Conservation (phyloP, 2,113 vertebrate genomes). For the Rostratula benghalensis region DNA sequence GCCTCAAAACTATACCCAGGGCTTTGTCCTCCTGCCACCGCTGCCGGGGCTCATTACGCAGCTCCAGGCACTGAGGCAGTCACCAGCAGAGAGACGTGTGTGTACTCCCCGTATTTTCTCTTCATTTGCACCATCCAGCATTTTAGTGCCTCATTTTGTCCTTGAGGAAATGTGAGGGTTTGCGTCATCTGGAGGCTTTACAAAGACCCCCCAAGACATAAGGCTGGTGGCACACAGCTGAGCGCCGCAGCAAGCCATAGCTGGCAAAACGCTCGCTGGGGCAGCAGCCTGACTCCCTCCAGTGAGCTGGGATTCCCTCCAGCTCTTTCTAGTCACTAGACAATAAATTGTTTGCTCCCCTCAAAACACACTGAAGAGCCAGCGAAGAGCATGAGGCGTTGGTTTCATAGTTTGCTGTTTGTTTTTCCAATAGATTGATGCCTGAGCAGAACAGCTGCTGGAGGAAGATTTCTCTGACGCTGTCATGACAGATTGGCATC, state of each 20-base stretch:
- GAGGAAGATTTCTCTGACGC: neutral
- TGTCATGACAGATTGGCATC: neutral
- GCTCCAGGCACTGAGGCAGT: accelerated
- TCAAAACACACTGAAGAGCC: neutral
- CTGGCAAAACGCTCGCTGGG: neutral
- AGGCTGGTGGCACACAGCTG: neutral
- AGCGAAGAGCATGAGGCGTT: neutral
- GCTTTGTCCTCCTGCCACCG: neutral
- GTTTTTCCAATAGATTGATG: neutral
- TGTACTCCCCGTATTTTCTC: neutral
- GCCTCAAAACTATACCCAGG: neutral
- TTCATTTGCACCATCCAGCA: neutral
- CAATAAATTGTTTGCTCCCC: neutral
- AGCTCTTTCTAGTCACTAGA: neutral
- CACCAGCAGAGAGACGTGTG: neutral
- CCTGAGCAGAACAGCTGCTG: neutral
- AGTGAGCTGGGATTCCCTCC: neutral
- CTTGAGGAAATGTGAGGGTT: neutral
- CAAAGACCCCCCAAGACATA: accelerated
- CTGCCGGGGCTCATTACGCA: neutral
- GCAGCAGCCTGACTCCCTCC: neutral
- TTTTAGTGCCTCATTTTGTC: neutral
- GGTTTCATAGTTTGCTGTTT: neutral
- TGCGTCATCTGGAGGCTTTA: neutral
- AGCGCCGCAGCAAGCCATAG: accelerated